Percentiles rank a stretch among this genome's conserved stretches.
Evolutionary conservation across 2,113 vertebrate genomes (phyloP).

Genomic region (Sphyrna mokarran): DNA sequence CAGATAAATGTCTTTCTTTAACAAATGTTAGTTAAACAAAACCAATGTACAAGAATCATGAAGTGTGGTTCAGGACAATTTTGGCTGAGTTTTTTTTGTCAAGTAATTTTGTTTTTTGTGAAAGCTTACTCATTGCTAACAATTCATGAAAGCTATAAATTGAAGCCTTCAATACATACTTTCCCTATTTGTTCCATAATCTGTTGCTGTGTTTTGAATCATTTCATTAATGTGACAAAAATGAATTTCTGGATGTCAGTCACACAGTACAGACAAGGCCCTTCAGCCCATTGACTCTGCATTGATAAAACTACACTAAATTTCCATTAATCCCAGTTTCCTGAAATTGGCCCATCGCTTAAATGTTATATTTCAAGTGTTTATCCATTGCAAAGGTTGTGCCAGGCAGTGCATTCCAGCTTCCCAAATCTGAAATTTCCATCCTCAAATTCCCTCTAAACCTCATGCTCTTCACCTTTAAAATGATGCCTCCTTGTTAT

Average conservation of each 20-base stretch:
- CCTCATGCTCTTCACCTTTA: too few relatives aligned
- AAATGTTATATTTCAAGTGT: too few relatives aligned
- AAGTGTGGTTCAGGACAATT: background rate
- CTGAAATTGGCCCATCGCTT: too few relatives aligned
- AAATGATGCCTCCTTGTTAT: too few relatives aligned
- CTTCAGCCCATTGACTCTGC: too few relatives aligned
- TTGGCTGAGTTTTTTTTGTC: background rate
- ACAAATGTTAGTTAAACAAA: background rate
- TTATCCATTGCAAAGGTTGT: too few relatives aligned
- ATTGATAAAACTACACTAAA: too few relatives aligned
- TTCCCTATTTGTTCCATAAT: background rate
- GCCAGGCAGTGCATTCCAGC: too few relatives aligned
- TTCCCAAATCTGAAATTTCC: too few relatives aligned
- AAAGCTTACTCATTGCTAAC: background rate
- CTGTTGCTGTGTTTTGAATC: background rate
- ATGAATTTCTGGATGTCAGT: background rate
- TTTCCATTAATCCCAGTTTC: too few relatives aligned
- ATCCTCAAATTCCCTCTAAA: too few relatives aligned
- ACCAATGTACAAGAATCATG: background rate
- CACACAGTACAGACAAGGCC: too few relatives aligned
- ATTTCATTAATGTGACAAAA: background rate
- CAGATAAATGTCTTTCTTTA: background rate
- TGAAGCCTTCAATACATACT: background rate
- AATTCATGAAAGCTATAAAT: background rate
- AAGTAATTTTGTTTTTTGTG: background rate